Evolutionary conservation across 2,797 vertebrate species (phyloP).

Genomic region (Pseudocheirus occidentalis): DNA sequence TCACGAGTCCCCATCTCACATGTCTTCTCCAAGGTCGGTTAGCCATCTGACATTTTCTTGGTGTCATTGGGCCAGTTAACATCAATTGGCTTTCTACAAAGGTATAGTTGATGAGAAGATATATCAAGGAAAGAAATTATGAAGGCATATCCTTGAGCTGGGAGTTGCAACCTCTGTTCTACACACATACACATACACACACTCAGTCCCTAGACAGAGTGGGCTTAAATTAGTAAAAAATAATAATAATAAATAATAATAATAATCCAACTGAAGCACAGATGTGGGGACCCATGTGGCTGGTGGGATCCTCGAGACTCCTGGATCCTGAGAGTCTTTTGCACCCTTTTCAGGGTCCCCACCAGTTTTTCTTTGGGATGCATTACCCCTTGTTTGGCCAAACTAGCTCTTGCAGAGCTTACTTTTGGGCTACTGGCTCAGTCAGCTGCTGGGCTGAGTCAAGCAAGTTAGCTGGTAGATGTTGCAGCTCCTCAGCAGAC

Average conservation of each 20-base stretch:
- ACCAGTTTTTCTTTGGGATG: background rate
- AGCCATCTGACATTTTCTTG: background rate
- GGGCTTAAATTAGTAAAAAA: background rate
- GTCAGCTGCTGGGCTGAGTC: background rate
- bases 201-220: background rate
- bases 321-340: background rate
- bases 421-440: background rate
- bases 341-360: background rate
- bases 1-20: background rate
- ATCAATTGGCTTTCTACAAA: background rate
- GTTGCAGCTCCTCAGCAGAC: background rate
- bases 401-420: background rate
- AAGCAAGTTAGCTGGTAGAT: background rate
- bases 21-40: background rate
- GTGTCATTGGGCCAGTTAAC: background rate
- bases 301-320: background rate
- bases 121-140: background rate
- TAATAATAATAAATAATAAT: background rate
- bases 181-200: background rate
- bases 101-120: background rate
- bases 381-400: background rate
- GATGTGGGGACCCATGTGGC: background rate
- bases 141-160: background rate
- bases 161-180: background rate
- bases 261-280: background rate